Base-by-base conservation (phyloP, 92 coral and sea anemone species). In the Anthopleura xanthogrammica region DNA sequence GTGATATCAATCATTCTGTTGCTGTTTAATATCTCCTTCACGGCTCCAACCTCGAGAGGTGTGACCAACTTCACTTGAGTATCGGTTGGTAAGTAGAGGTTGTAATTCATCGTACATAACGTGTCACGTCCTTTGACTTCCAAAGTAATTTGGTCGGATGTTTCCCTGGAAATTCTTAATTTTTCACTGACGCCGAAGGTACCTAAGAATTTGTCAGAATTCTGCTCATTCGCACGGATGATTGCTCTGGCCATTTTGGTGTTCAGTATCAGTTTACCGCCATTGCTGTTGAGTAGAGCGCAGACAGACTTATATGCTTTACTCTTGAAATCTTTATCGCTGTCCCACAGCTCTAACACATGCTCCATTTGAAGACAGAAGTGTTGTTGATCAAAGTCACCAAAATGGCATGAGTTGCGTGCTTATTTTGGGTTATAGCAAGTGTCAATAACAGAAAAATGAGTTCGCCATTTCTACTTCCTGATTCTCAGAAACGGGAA, bases 81-180 rank as follows among this genome's bases (percentile, higher is more conserved):
- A 13, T 87, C 62, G 20, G 82, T 81, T 60, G 90, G 90, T 52
- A 87, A 60, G 52, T 81, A 82, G 50, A 82, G 75, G 42, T 87
- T 87, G 78, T 41, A 75, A 75, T 75, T 75, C 39, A 75, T 75
- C 78, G 78, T 75, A 17, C 78, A 75, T 43, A 75, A 75, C 16
- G 78, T 5, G 56, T 42, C 78, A 43, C 16, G 12, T 75, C 24
- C 78, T 75, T 75, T 75, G 78, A 75, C 78, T 42, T 75, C 78
- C 36, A 75, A 75, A 75, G 57, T 75, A 14, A 75, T 75, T 75
- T 42, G 55, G 57, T 75, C 42, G 55, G 57, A 42, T 9, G 57
- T 75, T 75, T 42, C 19, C 17, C 39, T n/a, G 56, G 78, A 75
- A 42, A 43, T 42, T 43, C 39, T 75, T 17, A 75, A 24, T 17